Evolutionary conservation across 2,888 invertebrate genomes (phyloP), one percentile per base, ranked within the genome.

Genomic region (Zootermopsis nevadensis): DNA sequence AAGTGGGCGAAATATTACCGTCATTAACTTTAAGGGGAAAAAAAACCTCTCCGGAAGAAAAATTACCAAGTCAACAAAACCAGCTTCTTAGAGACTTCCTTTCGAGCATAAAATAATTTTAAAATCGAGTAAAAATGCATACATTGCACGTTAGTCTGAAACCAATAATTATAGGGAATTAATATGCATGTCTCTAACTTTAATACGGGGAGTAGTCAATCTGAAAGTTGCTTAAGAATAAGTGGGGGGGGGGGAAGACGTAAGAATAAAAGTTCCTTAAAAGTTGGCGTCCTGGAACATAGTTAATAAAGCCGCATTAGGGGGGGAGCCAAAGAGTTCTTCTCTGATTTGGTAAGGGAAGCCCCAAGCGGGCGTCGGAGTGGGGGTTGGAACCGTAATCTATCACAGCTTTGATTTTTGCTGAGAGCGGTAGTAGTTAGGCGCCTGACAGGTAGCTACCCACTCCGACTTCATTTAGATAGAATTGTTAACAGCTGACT

Each of bases 1-100:
- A 85, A 86, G 85, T 86, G 86, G 86, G 86, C 86, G 86, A 87
- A 87, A 87, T 87, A 87, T 87, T 87, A 86, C 87, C 86, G 86
- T 87, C 87, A 87, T 87, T 87, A 87, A 87, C 85, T 85, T 86
- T 85, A 86, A n/a, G n/a, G n/a, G n/a, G n/a, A n/a, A n/a, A n/a
- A n/a, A 86, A 86, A 87, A 85, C 86, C 87, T 86, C 83, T 82
- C 82, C 83, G 76, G 82, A 86, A 86, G 86, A 87, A 87, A 87
- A 87, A 87, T 87, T 87, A 87, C 87, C 86, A 85, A 87, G 87
- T 87, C 87, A 87, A 87, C 87, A 87, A 86, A 87, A 87, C 86
- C 85, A 86, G 83, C 85, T 84, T 84, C 85, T 84, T 85, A 74
- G 80, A 74, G 81, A 83, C 81, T 82, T 85, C 84, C 82, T 83